Evolutionary conservation across 1,140 invertebrate genomes (phyloP), one percentile per base, ranked within the genome.

Genomic region (Callitettix versicolor): DNA sequence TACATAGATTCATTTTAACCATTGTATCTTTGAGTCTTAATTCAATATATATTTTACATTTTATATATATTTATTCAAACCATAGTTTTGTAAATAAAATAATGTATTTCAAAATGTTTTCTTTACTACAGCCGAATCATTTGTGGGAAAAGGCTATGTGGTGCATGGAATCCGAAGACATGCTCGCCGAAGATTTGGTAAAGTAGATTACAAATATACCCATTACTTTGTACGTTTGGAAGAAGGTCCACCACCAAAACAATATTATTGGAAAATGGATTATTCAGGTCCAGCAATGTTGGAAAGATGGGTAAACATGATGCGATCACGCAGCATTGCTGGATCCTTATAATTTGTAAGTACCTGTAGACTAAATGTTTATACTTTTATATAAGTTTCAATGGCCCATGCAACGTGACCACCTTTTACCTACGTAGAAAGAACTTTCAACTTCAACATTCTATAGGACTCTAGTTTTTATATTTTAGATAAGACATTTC

Each of bases 151-250:
- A 74, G 87, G 84, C 21, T 59, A 71, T 11, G 77, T 83, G 0
- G 69, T 95, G 0, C 91, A 90, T 72, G 92, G 92, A 15, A 60
- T 88, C 2, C 76, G 93, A 63, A 79, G 88, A 66, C 92, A 95
- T 75, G 88, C 84, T 18, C 76, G 79, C 66, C 72, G 63, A 1
- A 73, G 88, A 60, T 53, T 74, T 36, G 91, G 90, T 17, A 66
- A 73, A 55, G 74, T 97, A 1, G 74, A 81, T 53, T 95, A 95
- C 65, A 79, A 77, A 56, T 85, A 93, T 68, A 79, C 77, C 59
- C 82, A 97, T 70, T 95, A 95, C 68, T 95, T 86, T 76, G 82
- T 97, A 0, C 72, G 85, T 24, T 72, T 98, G 26, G 89, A 95
- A 72, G 94, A 98, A 78, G 94, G 94, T 9, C 76, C 77, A 64